Conservation (phyloP, 2,888 invertebrate species). For the Acronicta psi region DNA sequence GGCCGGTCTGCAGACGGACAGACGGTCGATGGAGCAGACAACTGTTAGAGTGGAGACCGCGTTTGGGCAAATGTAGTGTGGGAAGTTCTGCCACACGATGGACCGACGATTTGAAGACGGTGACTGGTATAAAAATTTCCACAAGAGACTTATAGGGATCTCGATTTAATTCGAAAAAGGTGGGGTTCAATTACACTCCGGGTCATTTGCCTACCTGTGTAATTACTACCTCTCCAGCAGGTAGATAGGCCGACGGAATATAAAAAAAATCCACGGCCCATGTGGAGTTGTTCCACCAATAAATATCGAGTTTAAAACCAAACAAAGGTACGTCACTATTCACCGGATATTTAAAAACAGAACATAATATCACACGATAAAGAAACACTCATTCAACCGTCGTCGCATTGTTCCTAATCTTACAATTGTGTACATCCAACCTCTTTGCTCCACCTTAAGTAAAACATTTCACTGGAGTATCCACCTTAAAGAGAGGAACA, state of each 20-base stretch:
- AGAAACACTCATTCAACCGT: constrained; percentile 13
- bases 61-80: too few species aligned
- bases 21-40: too few species aligned
- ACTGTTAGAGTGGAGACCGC: too few species aligned
- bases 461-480: constrained; percentile 5
- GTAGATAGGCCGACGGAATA: not conserved
- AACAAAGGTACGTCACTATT: not conserved
- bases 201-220: too few species aligned
- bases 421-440: constrained; percentile 21
- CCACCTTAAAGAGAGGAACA: fast-evolving
- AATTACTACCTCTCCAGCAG: not conserved
- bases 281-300: not conserved
- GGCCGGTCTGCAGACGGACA: too few species aligned
- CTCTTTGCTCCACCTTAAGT: not conserved
- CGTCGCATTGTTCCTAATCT: constrained; percentile 26
- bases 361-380: not conserved
- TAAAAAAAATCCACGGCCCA: too few species aligned
- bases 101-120: too few species aligned
- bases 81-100: too few species aligned
- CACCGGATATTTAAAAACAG: constrained; percentile 17
- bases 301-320: not conserved
- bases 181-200: too few species aligned
- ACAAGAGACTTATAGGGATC: too few species aligned
- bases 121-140: too few species aligned
- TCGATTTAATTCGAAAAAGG: too few species aligned